A percentile compares a stretch with the other conserved stretches of the same genome.
Evolutionary conservation across 2,113 vertebrate species (phyloP).

Genomic region (Nothoprocta perdicaria): DNA sequence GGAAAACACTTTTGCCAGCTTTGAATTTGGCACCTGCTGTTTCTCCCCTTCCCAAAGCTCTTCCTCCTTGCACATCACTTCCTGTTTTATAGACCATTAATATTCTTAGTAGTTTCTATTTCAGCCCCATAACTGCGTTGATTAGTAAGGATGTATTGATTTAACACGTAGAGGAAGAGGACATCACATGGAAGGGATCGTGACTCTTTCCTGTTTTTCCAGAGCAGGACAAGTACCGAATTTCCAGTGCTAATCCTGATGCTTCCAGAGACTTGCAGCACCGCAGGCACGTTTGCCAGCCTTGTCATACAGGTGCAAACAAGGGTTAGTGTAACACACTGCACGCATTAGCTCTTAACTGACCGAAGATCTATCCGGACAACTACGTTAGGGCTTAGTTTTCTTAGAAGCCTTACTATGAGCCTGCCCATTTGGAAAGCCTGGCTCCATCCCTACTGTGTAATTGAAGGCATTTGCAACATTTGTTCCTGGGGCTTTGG

Average conservation of each 20-base stretch:
- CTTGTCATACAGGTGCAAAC: not conserved
- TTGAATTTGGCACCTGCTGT: not conserved
- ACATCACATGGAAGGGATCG: not conserved
- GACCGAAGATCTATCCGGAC: not conserved
- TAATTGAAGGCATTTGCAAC: not conserved
- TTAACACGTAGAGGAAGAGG: not conserved
- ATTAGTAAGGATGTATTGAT: fast-evolving
- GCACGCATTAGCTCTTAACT: not conserved
- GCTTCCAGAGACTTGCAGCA: not conserved
- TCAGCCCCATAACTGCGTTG: not conserved
- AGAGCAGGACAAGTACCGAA: not conserved
- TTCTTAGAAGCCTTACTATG: not conserved
- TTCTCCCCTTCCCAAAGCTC: not conserved
- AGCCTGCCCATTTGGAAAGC: not conserved
- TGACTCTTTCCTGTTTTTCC: not conserved
- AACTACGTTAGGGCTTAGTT: not conserved
- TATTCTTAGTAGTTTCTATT: not conserved
- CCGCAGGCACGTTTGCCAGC: not conserved
- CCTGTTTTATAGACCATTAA: not conserved
- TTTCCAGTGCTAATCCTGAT: not conserved
- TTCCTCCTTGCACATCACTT: not conserved
- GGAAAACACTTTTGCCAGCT: not conserved
- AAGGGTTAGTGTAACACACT: not conserved
- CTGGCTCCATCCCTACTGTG: not conserved
- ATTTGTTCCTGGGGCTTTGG: not conserved